These are phyloP conservation scores for Trachelus iudaicus DNA, from an alignment of 2,888 invertebrate genomes.

Conservation along the genomic window DNA sequence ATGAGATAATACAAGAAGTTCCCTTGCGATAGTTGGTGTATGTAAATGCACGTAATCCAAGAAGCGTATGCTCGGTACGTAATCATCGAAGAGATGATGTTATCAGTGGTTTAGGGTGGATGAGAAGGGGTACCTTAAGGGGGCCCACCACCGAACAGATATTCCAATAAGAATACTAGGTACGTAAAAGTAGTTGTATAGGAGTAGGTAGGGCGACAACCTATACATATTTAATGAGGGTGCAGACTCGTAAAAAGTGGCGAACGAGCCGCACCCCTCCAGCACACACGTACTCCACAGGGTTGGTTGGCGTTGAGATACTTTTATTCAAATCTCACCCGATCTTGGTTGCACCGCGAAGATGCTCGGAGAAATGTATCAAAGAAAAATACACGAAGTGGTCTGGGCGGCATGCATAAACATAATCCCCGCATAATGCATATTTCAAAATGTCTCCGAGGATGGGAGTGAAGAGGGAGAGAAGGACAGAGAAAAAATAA, in stretches of 20 bases:
- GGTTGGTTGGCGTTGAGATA: slow-evolving; percentile 44
- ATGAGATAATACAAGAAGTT: too few relatives aligned
- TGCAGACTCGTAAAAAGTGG: slow-evolving; percentile 57
- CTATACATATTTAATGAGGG: slow-evolving; percentile 66
- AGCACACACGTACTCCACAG: slow-evolving; percentile 33
- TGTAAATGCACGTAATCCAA: slow-evolving; percentile 27
- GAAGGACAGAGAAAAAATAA: too few relatives aligned
- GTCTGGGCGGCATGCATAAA: slow-evolving; percentile 61
- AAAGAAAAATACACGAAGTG: slow-evolving; percentile 62
- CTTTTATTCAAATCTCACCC: slow-evolving; percentile 64
- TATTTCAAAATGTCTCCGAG: slow-evolving; percentile 56
- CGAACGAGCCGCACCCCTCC: slow-evolving; percentile 26
- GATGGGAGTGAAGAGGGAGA: too few relatives aligned
- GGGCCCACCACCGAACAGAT: slow-evolving; percentile 32
- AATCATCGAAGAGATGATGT: slow-evolving; percentile 54
- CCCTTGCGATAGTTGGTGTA: not conserved
- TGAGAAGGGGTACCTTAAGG: not conserved
- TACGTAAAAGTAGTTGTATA: slow-evolving; percentile 23
- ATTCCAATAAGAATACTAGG: slow-evolving; percentile 21
- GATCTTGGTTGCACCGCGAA: slow-evolving; percentile 34
- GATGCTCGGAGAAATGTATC: slow-evolving; percentile 46
- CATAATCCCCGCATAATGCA: slow-evolving; percentile 58
- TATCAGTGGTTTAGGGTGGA: slow-evolving; percentile 25
- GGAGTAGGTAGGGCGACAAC: slow-evolving; percentile 39
- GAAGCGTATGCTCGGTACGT: slow-evolving; percentile 53